Conservation (phyloP, 2,888 invertebrate genomes). For the Nemoura dubitans region DNA sequence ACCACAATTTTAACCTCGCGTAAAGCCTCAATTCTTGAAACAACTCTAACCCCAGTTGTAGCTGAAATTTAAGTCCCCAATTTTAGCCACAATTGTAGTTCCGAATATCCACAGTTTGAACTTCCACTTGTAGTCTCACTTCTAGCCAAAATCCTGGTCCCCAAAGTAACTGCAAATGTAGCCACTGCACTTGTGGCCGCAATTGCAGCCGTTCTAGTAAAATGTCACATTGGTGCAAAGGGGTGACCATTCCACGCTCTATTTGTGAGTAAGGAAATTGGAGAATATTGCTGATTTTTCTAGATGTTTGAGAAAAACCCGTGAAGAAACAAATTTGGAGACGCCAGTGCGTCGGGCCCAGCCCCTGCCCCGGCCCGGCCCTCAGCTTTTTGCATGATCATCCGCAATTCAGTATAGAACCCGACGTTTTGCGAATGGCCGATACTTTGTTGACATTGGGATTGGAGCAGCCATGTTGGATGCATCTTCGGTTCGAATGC, state of each 20-base stretch:
- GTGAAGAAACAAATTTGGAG: background rate
- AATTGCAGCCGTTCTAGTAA: background rate
- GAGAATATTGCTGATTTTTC: background rate
- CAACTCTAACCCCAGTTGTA: no score
- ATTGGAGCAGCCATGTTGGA: slow-evolving; percentile 47
- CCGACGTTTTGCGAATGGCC: slow-evolving; percentile 23
- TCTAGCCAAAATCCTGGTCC: no score
- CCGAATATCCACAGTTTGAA: no score
- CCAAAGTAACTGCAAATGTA: no score
- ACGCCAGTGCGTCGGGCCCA: no score
- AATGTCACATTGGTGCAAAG: background rate
- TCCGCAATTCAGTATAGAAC: background rate
- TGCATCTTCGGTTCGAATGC: slow-evolving; percentile 42
- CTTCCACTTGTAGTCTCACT: no score
- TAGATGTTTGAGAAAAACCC: background rate
- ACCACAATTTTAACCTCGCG: no score
- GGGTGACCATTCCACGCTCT: background rate
- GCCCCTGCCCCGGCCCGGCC: no score
- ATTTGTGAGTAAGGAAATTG: background rate
- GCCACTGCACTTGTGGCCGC: no score
- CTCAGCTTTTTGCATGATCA: no score
- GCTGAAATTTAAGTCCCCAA: background rate
- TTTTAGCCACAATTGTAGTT: no score
- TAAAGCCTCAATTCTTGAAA: no score
- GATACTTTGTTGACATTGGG: slow-evolving; percentile 49